These are phyloP conservation scores for Gobiocypris rarus DNA, from an alignment of 2,113 vertebrate genomes.

Conservation along the genomic window DNA sequence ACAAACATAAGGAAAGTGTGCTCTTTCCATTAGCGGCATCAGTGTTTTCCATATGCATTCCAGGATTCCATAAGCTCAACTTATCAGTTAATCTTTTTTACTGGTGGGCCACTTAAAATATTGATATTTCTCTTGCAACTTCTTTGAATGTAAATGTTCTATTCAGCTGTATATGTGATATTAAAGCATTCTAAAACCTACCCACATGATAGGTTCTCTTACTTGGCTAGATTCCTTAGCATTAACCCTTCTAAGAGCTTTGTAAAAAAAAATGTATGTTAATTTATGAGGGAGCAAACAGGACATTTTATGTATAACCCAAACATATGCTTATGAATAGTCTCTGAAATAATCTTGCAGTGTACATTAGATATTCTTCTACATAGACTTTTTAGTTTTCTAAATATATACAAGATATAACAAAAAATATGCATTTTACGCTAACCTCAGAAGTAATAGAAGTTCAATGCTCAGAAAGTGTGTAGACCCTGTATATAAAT, in stretches of 20 bases:
- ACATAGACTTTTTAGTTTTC: not conserved
- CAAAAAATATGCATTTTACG: not conserved
- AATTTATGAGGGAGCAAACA: not conserved
- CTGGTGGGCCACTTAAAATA: not conserved
- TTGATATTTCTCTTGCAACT: not conserved
- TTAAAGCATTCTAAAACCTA: not conserved
- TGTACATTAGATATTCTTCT: not conserved
- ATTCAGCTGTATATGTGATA: not conserved
- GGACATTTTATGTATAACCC: not conserved
- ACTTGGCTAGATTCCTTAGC: not conserved
- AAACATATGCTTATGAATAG: not conserved
- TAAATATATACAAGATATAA: not conserved
- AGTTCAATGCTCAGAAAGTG: not conserved
- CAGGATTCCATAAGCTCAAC: conserved; percentile 46
- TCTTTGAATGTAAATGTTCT: not conserved
- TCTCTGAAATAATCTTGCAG: not conserved
- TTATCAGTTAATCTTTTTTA: not conserved
- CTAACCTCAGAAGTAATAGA: not conserved
- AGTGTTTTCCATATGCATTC: conserved; percentile 69
- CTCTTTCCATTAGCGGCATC: conserved; percentile 68
- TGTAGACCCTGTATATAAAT: not conserved
- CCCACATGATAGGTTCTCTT: not conserved
- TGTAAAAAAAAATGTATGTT: no score
- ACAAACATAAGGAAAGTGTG: conserved; percentile 66
- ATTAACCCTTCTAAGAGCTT: not conserved